These are phyloP conservation scores for Venustoraphidia nigricollis DNA, from an alignment of 2,888 invertebrate genomes.

Conservation along the genomic window DNA sequence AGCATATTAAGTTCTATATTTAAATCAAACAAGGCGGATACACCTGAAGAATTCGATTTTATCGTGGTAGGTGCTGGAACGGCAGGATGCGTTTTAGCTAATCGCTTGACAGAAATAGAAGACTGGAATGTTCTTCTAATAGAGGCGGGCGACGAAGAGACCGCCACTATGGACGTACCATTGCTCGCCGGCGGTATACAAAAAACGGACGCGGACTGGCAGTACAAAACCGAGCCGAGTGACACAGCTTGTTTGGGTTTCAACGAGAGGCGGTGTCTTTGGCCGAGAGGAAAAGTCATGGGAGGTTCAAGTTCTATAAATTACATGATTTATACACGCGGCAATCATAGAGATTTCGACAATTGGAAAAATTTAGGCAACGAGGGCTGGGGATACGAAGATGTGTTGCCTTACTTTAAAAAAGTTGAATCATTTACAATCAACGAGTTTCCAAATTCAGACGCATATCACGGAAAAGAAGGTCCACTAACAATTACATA, in stretches of 20 bases:
- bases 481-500: slow-evolving; percentile 41
- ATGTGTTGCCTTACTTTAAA: slow-evolving; percentile 67
- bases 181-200: slow-evolving; percentile 58
- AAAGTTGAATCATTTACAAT: slow-evolving; percentile 77
- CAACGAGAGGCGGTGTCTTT: slow-evolving; percentile 58
- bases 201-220: slow-evolving; percentile 60
- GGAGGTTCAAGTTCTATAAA: slow-evolving; percentile 81
- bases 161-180: slow-evolving; percentile 59
- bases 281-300: slow-evolving; percentile 72
- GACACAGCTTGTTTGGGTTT: slow-evolving; percentile 60
- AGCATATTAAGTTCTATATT: too few relatives aligned
- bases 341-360: slow-evolving; percentile 74
- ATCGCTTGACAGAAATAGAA: slow-evolving; percentile 52
- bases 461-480: slow-evolving; percentile 31
- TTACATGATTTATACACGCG: slow-evolving; percentile 83
- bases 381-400: slow-evolving; percentile 48
- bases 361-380: slow-evolving; percentile 75
- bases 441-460: slow-evolving; percentile 42
- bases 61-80: slow-evolving; percentile 68
- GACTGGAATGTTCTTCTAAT: slow-evolving; percentile 51
- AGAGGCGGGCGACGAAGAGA: slow-evolving; percentile 56
- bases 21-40: too few relatives aligned
- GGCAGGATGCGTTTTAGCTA: slow-evolving; percentile 62
- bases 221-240: slow-evolving; percentile 64
- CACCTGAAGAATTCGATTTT: slow-evolving; percentile 47